Percentiles rank a stretch among this genome's conserved stretches.
phyloP scores from a whole-genome alignment of 1,140 invertebrate genomes.

The Zaprionus capensis region DNA sequence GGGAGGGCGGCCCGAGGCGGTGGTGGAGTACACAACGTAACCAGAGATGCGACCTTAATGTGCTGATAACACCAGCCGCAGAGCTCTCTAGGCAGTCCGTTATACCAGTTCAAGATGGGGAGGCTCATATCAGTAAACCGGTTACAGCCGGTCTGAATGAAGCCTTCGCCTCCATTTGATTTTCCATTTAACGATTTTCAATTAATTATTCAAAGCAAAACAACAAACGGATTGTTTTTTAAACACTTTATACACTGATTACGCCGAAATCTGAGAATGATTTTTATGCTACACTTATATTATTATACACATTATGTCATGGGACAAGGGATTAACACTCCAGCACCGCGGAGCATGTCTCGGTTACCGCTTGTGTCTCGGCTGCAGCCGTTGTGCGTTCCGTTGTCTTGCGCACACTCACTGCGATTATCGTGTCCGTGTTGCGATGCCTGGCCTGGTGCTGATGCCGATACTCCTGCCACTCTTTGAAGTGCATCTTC shows the following conservation, averaged over 20 bases:
- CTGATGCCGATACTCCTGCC: conserved; percentile 62
- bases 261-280: conserved; percentile 25
- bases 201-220: conserved; percentile 50
- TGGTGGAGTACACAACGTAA: conserved; percentile 42
- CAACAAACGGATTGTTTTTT: conserved; percentile 43
- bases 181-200: conserved; percentile 61
- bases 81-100: conserved; percentile 31
- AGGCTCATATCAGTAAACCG: conserved; percentile 37
- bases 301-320: conserved; percentile 18
- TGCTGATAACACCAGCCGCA: conserved; percentile 51
- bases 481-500: conserved; percentile 76
- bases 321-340: conserved; percentile 40
- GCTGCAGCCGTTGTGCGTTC: conserved; percentile 24
- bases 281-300: conserved; percentile 17
- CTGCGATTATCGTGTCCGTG: conserved; percentile 57
- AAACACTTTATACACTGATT: conserved; percentile 41
- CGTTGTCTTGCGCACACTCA: conserved; percentile 67
- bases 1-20: not conserved
- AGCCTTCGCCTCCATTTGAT: conserved; percentile 10
- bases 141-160: conserved; percentile 35
- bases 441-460: conserved; percentile 35
- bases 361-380: not conserved
- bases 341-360: not conserved
- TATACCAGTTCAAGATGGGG: conserved; percentile 58
- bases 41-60: conserved; percentile 72